Base-by-base conservation (phyloP, 2,113 vertebrate species). In the Fregata magnificens region DNA sequence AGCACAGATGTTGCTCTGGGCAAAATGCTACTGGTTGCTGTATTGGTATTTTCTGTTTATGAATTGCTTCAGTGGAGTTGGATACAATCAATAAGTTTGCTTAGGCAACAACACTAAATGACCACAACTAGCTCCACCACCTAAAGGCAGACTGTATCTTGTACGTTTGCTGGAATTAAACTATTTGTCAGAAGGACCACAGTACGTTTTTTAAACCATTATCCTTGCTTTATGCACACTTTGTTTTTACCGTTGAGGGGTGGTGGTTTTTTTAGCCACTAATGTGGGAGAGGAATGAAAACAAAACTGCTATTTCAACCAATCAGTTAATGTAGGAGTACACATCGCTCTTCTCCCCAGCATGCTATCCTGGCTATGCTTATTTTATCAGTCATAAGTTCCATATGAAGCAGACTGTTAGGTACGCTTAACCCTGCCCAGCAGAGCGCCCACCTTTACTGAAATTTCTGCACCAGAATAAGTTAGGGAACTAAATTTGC, bases 1-100 rank as follows among this genome's bases (percentile, higher is more conserved):
- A 88, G 82, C 90, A 92, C 90, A 96, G 96, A 95, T 95, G 91
- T 91, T 93, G 86, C 70, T 82, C 62, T 82, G 78, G 67, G 74
- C 78, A 76, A 87, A 89, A 82, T 42, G 62, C 70, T 91, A 4
- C 73, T 89, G 70, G 62, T 65, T 89, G 44, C 53, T 80, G 31
- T 52, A 45, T 38, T 70, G 59, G 38, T 86, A 66, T 82, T 94
- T 91, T 45, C 73, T 87, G 28, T 42, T 95, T 42, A 72, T 76
- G 8, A 87, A 73, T 53, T 82, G 50, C 78, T 87, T 88, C 65
- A 72, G 73, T 65, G 31, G 38, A 72, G 38, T 15, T 76, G 49
- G 82, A 44, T 76, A 70, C n/a, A 65, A 69, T 70, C 83, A 70
- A 2, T 78, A 74, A 22, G 5, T 86, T 90, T 86, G 45, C 29